These are phyloP conservation scores for Gambusia yucatana DNA, from an alignment of 2,797 vertebrate genomes.

Conservation along the genomic window DNA sequence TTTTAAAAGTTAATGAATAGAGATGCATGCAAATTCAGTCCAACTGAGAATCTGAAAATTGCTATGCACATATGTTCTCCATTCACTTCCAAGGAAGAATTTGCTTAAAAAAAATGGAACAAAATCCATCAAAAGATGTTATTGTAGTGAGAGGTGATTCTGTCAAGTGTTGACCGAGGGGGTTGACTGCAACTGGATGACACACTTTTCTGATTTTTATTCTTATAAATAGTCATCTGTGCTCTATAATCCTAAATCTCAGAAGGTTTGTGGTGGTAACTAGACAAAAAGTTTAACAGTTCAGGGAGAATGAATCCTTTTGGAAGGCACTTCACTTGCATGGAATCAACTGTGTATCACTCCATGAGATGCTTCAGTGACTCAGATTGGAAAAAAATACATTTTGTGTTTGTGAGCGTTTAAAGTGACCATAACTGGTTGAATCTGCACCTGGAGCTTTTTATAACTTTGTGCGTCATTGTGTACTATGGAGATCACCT, in stretches of 20 bases:
- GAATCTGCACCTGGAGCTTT: neutral
- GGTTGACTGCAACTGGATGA: too few relatives aligned
- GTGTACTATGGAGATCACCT: neutral
- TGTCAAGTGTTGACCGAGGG: too few relatives aligned
- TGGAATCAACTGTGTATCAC: neutral
- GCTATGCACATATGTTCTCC: neutral
- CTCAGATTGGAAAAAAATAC: neutral
- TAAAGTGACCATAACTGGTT: neutral
- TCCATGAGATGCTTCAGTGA: neutral
- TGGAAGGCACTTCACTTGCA: neutral
- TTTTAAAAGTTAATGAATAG: neutral
- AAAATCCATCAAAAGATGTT: too few relatives aligned
- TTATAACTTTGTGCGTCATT: neutral
- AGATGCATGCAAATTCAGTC: neutral
- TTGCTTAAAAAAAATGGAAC: neutral
- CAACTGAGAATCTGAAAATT: neutral
- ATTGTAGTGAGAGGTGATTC: too few relatives aligned
- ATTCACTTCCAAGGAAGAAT: neutral
- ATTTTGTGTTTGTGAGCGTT: neutral
- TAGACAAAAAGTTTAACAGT: neutral
- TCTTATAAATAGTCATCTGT: too few relatives aligned
- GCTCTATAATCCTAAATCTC: neutral
- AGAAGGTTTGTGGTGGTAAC: neutral
- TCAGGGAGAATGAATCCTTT: neutral
- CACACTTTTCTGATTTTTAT: too few relatives aligned